phyloP scores from a whole-genome alignment of 1,140 invertebrate species.

The Drosophila obscura region DNA sequence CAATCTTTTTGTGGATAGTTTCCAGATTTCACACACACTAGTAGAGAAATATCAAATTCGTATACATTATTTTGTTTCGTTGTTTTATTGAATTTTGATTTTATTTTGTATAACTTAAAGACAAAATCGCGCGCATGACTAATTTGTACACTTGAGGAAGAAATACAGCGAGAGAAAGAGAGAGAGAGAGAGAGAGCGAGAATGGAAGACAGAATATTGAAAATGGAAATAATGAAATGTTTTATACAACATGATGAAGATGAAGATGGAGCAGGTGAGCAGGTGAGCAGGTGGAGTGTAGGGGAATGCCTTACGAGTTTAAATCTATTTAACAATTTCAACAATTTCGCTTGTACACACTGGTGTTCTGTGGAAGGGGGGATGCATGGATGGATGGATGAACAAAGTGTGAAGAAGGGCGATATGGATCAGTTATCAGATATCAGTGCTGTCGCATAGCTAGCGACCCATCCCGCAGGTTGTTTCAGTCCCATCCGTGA shows the following conservation, averaged over 20 bases:
- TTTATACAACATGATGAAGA: slow-evolving; percentile 62
- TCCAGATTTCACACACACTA: slow-evolving; percentile 12
- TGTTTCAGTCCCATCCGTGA: slow-evolving; percentile 86
- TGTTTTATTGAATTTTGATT: slow-evolving; percentile 48
- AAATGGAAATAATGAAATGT: slow-evolving; percentile 17
- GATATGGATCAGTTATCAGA: slow-evolving; percentile 66
- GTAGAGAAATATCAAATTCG: slow-evolving; percentile 29
- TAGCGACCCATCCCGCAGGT: slow-evolving; percentile 14
- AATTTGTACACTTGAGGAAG: slow-evolving; percentile 77
- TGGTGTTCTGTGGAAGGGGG: slow-evolving; percentile 16
- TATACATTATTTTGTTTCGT: slow-evolving; percentile 40
- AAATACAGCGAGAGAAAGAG: background rate
- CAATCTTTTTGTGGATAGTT: slow-evolving; percentile 42
- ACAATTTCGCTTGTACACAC: slow-evolving; percentile 39
- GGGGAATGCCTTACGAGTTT: slow-evolving; percentile 38
- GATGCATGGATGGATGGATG: background rate
- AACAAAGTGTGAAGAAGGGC: slow-evolving; percentile 6
- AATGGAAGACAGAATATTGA: background rate
- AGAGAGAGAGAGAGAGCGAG: slow-evolving; percentile 1
- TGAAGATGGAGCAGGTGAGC: background rate
- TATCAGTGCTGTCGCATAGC: slow-evolving; percentile 77
- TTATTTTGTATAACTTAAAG: slow-evolving; percentile 68
- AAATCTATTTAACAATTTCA: slow-evolving; percentile 60
- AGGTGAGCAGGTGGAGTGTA: too few relatives aligned
- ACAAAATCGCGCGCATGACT: slow-evolving; percentile 80